Base-by-base conservation (phyloP, 2,888 invertebrate species). In the Erebia aethiops region DNA sequence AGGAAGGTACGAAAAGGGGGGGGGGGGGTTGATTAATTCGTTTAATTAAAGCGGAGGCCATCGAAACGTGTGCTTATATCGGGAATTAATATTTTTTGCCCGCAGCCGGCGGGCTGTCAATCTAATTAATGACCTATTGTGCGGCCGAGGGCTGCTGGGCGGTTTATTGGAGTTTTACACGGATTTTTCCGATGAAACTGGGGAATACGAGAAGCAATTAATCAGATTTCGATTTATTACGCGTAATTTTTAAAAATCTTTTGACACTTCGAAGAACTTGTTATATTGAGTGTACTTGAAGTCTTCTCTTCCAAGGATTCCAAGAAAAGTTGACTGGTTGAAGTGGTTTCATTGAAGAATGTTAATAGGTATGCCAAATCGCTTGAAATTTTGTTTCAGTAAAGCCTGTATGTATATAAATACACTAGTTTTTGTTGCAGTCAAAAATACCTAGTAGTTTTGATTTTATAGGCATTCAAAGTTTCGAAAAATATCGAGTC, bases 1-100 rank as follows among this genome's bases (percentile, higher is more conserved):
- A 35, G 70, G 69, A 64, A 51, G 71, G 71, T 16, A 16, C 18
- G 18, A 75, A 72, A 62, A 63, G 68, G 57, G 66, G 58, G 61
- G 46, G 18, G 41, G 71, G 71, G 70, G 72, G 75, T 80, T 82
- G 83, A 83, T 84, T 82, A 84, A 84, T 84, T 81, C 78, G 79
- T 82, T 83, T 83, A 81, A 84, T 84, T 84, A 83, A 83, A 81
- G 81, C 77, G 75, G 73, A 69, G 77, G 76, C 74, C 71, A 77
- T 74, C 74, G 78, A 76, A 76, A 76, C 77, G 77, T 77, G 78
- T 76, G 77, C 76, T 73, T 77, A 77, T 78, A 77, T 77, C 75
- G 76, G 66, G 77, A 77, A 77, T 77, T 76, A 71, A 77, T 72
- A 71, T 77, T 77, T 77, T 77, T 77, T 74, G 66, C 77, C 78